Conservation (phyloP, 2,797 vertebrate species). For the Sebastolobus altivelis region DNA sequence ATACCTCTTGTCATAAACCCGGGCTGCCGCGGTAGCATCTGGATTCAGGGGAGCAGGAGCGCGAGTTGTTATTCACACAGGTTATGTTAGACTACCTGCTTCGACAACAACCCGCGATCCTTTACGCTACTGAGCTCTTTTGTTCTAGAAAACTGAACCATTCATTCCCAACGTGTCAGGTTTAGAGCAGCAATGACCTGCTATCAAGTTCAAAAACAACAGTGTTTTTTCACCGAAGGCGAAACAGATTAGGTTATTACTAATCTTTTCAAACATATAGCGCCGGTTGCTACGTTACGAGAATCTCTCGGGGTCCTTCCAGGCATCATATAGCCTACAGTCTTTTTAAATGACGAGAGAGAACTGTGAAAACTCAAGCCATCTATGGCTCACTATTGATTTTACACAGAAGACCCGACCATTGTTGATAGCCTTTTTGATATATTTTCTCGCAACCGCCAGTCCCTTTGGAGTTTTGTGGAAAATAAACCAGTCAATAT, state of each 20-base stretch:
- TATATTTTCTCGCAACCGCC: conserved; percentile 97
- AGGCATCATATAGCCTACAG: conserved; percentile 89
- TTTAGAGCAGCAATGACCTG: conserved; percentile 42
- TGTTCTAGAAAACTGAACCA: conserved; percentile 52
- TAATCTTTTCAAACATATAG: conserved; percentile 93
- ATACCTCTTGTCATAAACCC: conserved; percentile 74
- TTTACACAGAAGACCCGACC: conserved; percentile 97
- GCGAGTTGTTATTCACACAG: conserved; percentile 91
- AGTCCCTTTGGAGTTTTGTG: conserved; percentile 93
- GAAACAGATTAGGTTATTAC: conserved; percentile 90
- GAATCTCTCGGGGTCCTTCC: conserved; percentile 89
- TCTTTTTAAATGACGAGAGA: conserved; percentile 99
- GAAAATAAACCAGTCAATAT: conserved; percentile 98
- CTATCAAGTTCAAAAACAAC: conserved; percentile 53
- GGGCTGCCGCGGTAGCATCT: conserved; percentile 64
- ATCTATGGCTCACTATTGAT: conserved; percentile 99
- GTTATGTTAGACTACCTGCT: conserved; percentile 93
- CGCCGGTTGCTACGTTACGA: conserved; percentile 91
- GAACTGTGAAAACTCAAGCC: conserved; percentile 99
- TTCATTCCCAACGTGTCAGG: conserved; percentile 44
- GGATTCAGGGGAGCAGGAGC: conserved; percentile 65
- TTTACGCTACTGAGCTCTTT: conserved; percentile 51
- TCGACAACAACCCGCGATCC: conserved; percentile 66
- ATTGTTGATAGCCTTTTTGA: conserved; percentile 99
- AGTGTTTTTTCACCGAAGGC: conserved; percentile 90